Evolutionary conservation across 1,140 invertebrate genomes (phyloP), one percentile per base, ranked within the genome.

Genomic region (Drosophila novamexicana): DNA sequence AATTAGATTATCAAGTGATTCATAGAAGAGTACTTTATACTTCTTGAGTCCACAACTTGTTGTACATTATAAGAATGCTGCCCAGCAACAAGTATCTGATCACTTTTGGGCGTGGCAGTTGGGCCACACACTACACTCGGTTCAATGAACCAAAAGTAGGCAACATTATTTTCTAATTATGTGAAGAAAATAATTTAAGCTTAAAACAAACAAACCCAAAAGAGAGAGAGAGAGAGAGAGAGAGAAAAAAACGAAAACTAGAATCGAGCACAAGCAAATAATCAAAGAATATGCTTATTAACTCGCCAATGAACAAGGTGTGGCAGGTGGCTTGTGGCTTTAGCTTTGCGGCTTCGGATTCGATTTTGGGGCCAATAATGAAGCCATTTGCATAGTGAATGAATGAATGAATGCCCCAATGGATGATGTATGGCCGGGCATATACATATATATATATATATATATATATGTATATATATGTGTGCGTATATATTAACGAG

Each of bases 131-230:
- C 75, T 78, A 65, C 18, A 29, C 49, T 12, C 79, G 78, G 84
- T 90, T 90, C 85, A 90, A 66, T 79, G 85, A 90, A 85, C 85
- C 75, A 81, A 79, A 90, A 90, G 78, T 90, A 90, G 85, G 85
- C 85, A 90, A 81, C 53, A 75, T 79, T 90, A 76, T 81, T 81
- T 79, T 89, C 78, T 81, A 73, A 77, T 69, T 61, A 81, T 76
- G 62, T 70, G 59, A 71, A 62, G 69, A 76, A 76, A 76, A 73
- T 63, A 66, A 73, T 73, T 73, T 73, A 50, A 67, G 74, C 74
- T 77, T 77, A 77, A 77, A 77, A 67, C 74, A 77, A 77, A 77
- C 69, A 79, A 69, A 75, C 65, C 53, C 57, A 66, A 68, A 39
- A 34, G 64, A 66, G 50, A n/a, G 49, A 39, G 39, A 34, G 64